Base-by-base conservation (phyloP, 2,113 vertebrate genomes). In the Tenebrosternarchus preto region DNA sequence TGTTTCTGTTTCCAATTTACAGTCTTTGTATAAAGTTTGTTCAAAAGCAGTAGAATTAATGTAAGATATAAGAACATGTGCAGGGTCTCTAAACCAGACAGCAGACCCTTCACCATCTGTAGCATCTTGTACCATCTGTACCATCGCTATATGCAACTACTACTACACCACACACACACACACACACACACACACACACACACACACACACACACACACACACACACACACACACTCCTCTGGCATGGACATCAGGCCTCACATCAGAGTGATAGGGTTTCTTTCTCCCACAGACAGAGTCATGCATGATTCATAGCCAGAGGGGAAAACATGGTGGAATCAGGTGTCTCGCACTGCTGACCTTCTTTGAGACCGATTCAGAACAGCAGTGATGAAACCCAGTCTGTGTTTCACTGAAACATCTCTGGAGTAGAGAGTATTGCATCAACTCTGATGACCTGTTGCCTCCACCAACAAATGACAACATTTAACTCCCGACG, bases 231-330 rank as follows among this genome's bases (percentile, higher is more conserved):
- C 24, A 68, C 55, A 2, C 16, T 24, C 39, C 73, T 66, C 79
- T 68, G 25, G n/a, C 77, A 81, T 73, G 68, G 72, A 64, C 27
- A 31, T 19, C 72, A 83, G 80, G 78, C 75, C 81, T 69, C 72
- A 82, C 61, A 64, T 60, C 68, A 36, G 72, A 70, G 77, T 70
- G 90, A 87, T 88, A 85, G 57, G 78, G 87, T 93, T 91, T 90
- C 90, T 88, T 33, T 88, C 67, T 80, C 85, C 67, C 64, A 68
- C 86, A 83, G 83, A 82, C 77, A 4, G 67, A 84, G 76, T 80
- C 85, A 75, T 87, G 81, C 82, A 81, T 74, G 57, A 83, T 83
- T 80, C 82, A 86, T 77, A 33, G 46, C 53, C 61, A 70, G 50
- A 29, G 78, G 68, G 33, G 73, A 76, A 46, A 60, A 36, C 57